A percentile compares a stretch with the other conserved stretches of the same genome.
phyloP scores from a whole-genome alignment of 2,888 invertebrate species.

The Agrotis puta region DNA sequence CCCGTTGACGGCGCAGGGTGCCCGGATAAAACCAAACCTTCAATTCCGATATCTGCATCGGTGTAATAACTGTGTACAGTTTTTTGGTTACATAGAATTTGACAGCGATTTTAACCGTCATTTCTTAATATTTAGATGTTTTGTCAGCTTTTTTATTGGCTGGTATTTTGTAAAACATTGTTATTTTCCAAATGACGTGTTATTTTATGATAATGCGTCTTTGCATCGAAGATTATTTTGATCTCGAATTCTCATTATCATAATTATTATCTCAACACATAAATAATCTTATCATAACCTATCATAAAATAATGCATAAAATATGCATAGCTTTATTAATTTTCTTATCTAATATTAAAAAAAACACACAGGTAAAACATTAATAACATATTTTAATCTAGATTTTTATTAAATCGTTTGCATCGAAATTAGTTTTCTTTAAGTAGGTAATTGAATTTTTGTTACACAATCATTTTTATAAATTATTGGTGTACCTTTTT shows the following conservation, averaged over 20 bases:
- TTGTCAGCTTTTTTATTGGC: too few species aligned
- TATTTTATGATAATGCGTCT: not conserved
- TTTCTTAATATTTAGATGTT: too few species aligned
- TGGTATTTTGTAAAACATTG: not conserved
- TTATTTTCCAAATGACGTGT: not conserved
- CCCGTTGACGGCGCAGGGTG: too few species aligned
- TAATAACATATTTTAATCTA: conserved; percentile 2
- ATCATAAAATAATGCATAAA: not conserved
- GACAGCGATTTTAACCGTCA: too few species aligned
- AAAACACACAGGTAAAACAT: not conserved
- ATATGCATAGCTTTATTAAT: not conserved
- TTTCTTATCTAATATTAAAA: not conserved
- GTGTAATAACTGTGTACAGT: too few species aligned
- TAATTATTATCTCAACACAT: not conserved
- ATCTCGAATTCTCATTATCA: too few species aligned
- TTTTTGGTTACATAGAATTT: too few species aligned
- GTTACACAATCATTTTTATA: not conserved
- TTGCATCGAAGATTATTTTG: not conserved
- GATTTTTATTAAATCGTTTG: not conserved
- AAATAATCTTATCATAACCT: not conserved
- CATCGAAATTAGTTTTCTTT: not conserved
- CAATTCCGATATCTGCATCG: too few species aligned
- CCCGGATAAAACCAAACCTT: too few species aligned
- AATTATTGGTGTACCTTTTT: not conserved
- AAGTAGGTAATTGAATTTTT: not conserved